Base-by-base conservation (phyloP, 2,888 invertebrate species). In the Chloroclystis v-ata region DNA sequence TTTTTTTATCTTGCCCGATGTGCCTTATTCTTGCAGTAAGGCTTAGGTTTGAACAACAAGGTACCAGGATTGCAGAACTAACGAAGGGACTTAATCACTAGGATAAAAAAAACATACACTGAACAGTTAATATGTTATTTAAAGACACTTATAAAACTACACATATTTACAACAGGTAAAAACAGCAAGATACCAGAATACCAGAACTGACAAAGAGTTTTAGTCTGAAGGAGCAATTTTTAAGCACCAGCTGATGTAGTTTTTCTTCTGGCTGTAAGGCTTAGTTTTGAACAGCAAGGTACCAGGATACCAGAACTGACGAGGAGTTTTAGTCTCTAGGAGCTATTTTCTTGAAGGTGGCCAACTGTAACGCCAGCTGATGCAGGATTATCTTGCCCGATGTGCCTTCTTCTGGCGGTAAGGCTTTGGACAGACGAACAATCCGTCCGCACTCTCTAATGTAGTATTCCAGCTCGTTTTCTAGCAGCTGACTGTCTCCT, bases 381-480 rank as follows among this genome's bases (percentile, higher is more conserved):
- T 96, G 94, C 32, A 98, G 82, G 43, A 98, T 92, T 47, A 91
- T 89, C 56, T 90, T 91, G 1, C 92, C 90, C 0, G 89, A 75
- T 32, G 89, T 87, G 0, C 89, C 88, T 5, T 90, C 89, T 4
- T 76, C 82, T 0, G 91, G 84, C 91, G 93, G 25, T 91, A 94
- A 71, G 91, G 96, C 89, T 92, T 97, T 66, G 87, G 90, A 55
- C 91, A 94, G 12, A 90, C 96, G 78, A 92, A 97, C 82, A 0
- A 78, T 77, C 1, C 95, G 92, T 0, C 95, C 96, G 71, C 96
- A 97, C 82, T 98, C 98, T 24, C 93, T 89, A 8, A 98, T 92
- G 71, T 94, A 97, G 78, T 97, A 96, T 65, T 97, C 96, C 54
- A 99, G 75, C 69, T 98, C 97, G 48, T 92, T 92, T 48, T 94